Evolutionary conservation across 1,140 invertebrate species (phyloP).

Genomic region (Trichonephila clavata): DNA sequence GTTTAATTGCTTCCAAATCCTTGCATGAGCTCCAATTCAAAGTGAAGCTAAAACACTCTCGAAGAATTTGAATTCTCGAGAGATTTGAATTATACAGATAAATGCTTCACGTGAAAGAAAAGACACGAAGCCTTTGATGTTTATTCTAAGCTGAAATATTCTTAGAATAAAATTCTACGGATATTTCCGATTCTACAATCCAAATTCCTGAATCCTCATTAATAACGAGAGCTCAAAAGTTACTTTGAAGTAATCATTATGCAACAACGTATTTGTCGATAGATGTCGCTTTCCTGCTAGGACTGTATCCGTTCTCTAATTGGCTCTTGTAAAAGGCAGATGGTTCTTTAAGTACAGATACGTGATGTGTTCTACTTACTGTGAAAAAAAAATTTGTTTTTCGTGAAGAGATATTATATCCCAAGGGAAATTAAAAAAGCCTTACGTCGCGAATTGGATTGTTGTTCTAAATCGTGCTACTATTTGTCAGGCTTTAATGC

Average conservation of each 20-base stretch:
- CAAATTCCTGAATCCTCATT: background rate
- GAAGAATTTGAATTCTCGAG: background rate
- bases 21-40: background rate
- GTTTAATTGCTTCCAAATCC: background rate
- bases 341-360: background rate
- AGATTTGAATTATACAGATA: background rate
- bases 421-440: background rate
- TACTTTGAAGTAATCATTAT: background rate
- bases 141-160: background rate
- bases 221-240: background rate
- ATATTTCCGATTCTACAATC: background rate
- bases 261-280: background rate
- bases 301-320: background rate
- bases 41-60: background rate
- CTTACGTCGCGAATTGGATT: background rate
- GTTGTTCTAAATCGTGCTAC: background rate
- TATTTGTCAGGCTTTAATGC: background rate
- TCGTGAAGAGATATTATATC: background rate
- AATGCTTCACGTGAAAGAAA: background rate
- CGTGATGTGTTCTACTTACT: background rate
- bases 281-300: background rate
- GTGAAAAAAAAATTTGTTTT: background rate
- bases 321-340: conserved; percentile 13
- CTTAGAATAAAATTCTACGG: background rate
- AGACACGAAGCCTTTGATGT: background rate